Base-by-base conservation (phyloP, 2,113 vertebrate genomes). In the Takifugu flavidus region DNA sequence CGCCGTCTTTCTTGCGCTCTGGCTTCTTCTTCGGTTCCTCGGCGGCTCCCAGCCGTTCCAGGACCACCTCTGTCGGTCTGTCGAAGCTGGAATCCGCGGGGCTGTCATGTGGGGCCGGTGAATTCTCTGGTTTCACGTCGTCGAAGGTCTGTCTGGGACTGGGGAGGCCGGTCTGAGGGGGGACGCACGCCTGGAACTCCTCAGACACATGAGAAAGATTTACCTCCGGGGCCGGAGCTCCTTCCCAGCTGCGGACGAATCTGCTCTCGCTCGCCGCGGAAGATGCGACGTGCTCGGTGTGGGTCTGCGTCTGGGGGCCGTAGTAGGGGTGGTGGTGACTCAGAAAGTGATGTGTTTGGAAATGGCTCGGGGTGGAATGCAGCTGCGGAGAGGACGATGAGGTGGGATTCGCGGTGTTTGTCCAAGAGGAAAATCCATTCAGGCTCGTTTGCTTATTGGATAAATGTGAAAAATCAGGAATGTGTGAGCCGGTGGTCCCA, bases 171-270 rank as follows among this genome's bases (percentile, higher is more conserved):
- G 62, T 65, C 72, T 73, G 82, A 13, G 67, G 27, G 1, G 85
- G 64, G 28, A 82, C 55, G 53, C 84, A 86, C 6, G 59, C 65
- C 44, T 80, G 62, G 11, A 82, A 86, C 4, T 1, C 15, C 42
- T 46, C 25, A 1, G 80, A 2, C 10, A 59, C 51, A 1, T 82
- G 80, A 0, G 79, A 63, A 51, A 83, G 54, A 29, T 76, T 31
- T 0, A 49, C 13, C 46, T 88, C 87, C 60, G 74, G 15, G 4
- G 61, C 2, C 6, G 83, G 64, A n/a, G 73, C 62, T 1, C 75
- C 87, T 66, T 89, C 87, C 87, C 87, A 89, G 12, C 84, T 83
- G 75, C 87, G 87, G 47, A 89, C 81, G 63, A 89, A 89, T 49
- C 86, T 60, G 59, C 74, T 51, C 34, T 87, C 87, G 25, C 80